Base-by-base conservation (phyloP, 1,140 invertebrate genomes). In the Pemphigus obesinymphae region DNA sequence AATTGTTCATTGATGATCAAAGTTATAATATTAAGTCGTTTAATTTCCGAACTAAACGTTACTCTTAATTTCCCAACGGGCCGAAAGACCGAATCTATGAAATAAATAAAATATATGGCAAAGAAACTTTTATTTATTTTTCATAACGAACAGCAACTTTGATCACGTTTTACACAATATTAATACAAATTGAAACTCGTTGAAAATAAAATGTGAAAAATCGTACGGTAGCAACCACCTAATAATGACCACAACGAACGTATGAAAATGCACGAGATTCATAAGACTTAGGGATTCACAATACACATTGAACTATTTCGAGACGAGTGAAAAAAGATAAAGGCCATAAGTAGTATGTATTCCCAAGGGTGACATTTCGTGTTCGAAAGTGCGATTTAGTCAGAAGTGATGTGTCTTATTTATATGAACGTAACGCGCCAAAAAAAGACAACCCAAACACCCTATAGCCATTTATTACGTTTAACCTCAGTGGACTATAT, bases 371-470 rank as follows among this genome's bases (percentile, higher is more conserved):
- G 76, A 80, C 76, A 80, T 80, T 80, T 80, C 34, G 76, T 40
- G 76, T 58, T 61, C 37, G 76, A 63, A 80, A 80, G 76, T 58
- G 76, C 76, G 76, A 80, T 80, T 80, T 80, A 58, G 76, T 80
- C 76, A 80, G 53, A 80, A 80, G 76, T 63, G 76, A 80, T 80
- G 76, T 80, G 76, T 80, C 76, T 80, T 80, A 80, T 80, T 80
- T 80, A 80, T 80, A 80, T 29, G 37, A 80, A 80, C 50, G 76
- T 37, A 80, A 80, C 76, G 76, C 37, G 34, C 34, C 17, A 80
- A 80, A 63, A n/a, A 78, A 80, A 80, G 76, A 80, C 76, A 43
- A 61, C 53, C 76, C 26, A 29, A 80, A 80, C 76, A 61, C 76
- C 76, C 76, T 31, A 80, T 31, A 40, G 76, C 76, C 76, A 80